Base-by-base conservation (phyloP, 2,113 vertebrate species). In the Tautogolabrus adspersus region DNA sequence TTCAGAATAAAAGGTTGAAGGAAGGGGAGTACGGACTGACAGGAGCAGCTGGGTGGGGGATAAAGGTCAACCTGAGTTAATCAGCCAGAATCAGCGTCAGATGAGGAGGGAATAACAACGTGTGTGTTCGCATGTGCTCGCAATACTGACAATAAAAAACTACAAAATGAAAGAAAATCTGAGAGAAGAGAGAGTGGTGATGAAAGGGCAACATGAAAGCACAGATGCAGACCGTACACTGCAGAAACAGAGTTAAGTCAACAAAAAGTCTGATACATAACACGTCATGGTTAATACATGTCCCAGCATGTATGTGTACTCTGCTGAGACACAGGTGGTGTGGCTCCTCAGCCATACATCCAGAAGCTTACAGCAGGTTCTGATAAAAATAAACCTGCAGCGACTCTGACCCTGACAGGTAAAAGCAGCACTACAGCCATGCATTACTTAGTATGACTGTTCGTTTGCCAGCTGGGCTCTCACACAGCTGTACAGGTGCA, bases 31-130 rank as follows among this genome's bases (percentile, higher is more conserved):
- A 58, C 7, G 6, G 71, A 82, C 82, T 87, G 89, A 91, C 86
- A 85, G 86, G 72, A 87, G 87, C 89, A 93, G 87, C 92, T 90
- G 86, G 72, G 75, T n/a, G 60, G 85, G 81, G 83, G 79, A 77
- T 49, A 84, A 88, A 87, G 89, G 91, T 92, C 88, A 91, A 90
- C 70, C 77, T 73, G 81, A 91, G 82, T 87, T 91, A 91, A 93
- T 92, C 91, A 92, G 82, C 77, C 77, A 86, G 82, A 89, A 91
- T 92, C 90, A 91, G 79, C 84, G 90, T 90, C 89, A 91, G 87
- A 83, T 83, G 78, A 85, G 76, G 51, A 79, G 66, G 74, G 68
- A 69, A 52, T 37, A 58, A 59, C 47, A 15, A 19, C 2, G 38
- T 66, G 71, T 46, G 46, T 77, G 62, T 19, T 8, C 67, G 56